These are phyloP conservation scores for Beroe forskalii DNA, from an alignment of 37 sponge, comb jelly and placozoan genomes.

Conservation along the genomic window DNA sequence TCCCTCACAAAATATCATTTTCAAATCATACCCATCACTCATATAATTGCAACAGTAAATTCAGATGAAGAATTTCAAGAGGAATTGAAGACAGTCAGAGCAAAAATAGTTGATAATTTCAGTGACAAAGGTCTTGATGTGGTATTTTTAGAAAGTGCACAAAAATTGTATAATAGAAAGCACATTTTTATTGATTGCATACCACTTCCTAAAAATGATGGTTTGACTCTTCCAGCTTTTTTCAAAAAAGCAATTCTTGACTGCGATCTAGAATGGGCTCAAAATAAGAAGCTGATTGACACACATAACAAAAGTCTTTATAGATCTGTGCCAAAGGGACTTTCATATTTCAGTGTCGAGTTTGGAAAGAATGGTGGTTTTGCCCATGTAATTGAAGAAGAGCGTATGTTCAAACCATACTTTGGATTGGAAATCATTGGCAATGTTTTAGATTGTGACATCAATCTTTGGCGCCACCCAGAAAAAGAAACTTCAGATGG, in stretches of 20 bases:
- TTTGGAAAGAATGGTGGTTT: slow-evolving; percentile 88
- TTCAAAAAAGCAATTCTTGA: slow-evolving; percentile 97
- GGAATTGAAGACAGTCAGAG: slow-evolving; percentile 75
- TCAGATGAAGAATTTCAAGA: slow-evolving; percentile 90
- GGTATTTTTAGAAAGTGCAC: slow-evolving; percentile 79
- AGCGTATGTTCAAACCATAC: slow-evolving; percentile 74
- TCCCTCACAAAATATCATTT: slow-evolving; percentile 84
- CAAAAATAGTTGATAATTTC: slow-evolving; percentile 82
- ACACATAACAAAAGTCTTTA: slow-evolving; percentile 75
- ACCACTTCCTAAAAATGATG: slow-evolving; percentile 81
- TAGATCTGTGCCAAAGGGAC: slow-evolving; percentile 75
- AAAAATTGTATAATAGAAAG: slow-evolving; percentile 33
- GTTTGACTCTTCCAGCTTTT: slow-evolving; percentile 81
- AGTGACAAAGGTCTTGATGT: slow-evolving; percentile 70
- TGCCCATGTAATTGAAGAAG: slow-evolving; percentile 91
- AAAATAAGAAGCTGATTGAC: slow-evolving; percentile 90
- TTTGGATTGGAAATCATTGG: slow-evolving; percentile 93
- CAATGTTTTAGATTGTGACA: slow-evolving; percentile 83
- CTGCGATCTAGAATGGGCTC: slow-evolving; percentile 87
- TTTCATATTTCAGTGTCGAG: slow-evolving; percentile 89
- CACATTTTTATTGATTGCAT: slow-evolving; percentile 91
- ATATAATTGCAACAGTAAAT: slow-evolving; percentile 68
- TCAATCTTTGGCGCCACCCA: slow-evolving; percentile 84
- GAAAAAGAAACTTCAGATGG: slow-evolving; percentile 69
- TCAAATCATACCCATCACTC: slow-evolving; percentile 75